These are phyloP conservation scores for Dendroctonus valens DNA, from an alignment of 1,140 invertebrate species.

Conservation along the genomic window DNA sequence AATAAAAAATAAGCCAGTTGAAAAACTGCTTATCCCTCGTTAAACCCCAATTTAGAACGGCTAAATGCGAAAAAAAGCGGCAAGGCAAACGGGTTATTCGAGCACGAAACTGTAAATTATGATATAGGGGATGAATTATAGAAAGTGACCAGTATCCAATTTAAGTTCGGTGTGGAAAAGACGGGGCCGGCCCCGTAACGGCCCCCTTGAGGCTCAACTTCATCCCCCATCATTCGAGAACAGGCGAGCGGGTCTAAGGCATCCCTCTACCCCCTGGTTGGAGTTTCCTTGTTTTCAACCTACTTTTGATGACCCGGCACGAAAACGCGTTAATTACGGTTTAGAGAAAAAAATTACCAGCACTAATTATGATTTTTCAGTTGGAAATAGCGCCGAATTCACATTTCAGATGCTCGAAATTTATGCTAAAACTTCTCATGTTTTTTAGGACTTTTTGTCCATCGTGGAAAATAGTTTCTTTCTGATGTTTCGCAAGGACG, in stretches of 20 bases:
- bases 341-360: no score
- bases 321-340: slow-evolving; percentile 15
- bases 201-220: slow-evolving; percentile 46
- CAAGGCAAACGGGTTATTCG: slow-evolving; percentile 37
- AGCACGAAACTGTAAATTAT: slow-evolving; percentile 45
- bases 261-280: slow-evolving; percentile 14
- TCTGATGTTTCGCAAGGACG: no score
- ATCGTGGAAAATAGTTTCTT: no score
- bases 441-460: no score
- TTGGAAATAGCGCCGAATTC: no score
- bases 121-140: slow-evolving; percentile 51
- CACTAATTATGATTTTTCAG: no score
- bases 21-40: slow-evolving; percentile 7
- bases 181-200: slow-evolving; percentile 47
- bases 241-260: slow-evolving; percentile 7
- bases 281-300: slow-evolving; percentile 7
- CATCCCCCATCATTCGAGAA: slow-evolving; percentile 42
- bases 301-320: slow-evolving; percentile 17
- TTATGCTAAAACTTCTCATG: no score
- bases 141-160: slow-evolving; percentile 53
- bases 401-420: no score
- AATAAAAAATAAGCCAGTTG: slow-evolving; percentile 5
- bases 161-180: slow-evolving; percentile 51
- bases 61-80: slow-evolving; percentile 31
- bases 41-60: slow-evolving; percentile 19